Percentiles rank a stretch among this genome's conserved stretches.
phyloP scores from a whole-genome alignment of 2,797 vertebrate genomes.

The Schizopygopsis pylzovi region DNA sequence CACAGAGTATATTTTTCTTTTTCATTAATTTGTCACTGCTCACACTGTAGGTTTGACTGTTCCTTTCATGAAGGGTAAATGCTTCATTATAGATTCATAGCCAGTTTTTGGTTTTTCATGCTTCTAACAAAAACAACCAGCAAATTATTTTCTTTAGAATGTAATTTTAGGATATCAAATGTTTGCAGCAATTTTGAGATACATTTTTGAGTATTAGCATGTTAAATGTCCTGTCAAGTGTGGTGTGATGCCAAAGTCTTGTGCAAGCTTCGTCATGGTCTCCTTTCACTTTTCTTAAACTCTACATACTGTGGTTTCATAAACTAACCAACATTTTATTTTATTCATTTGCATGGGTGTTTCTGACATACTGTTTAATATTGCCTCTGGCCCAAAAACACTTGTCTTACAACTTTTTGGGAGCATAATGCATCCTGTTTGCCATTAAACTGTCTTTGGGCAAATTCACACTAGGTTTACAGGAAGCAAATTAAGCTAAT shows the following conservation, averaged over 20 bases:
- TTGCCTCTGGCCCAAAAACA: constrained; percentile 8
- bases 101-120: background rate
- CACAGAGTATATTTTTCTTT: background rate
- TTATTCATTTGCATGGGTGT: constrained; percentile 25
- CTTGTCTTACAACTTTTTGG: constrained; percentile 3
- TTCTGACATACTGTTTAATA: constrained; percentile 15
- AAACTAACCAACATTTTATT: background rate
- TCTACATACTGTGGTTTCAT: background rate
- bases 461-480: background rate
- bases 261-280: constrained; percentile 24
- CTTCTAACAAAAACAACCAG: background rate
- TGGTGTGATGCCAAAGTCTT: constrained; percentile 38
- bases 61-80: background rate
- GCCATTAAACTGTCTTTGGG: background rate
- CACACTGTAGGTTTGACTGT: background rate
- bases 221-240: constrained; percentile 27
- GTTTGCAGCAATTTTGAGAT: constrained; percentile 14
- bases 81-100: background rate
- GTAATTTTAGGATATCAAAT: background rate
- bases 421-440: constrained; percentile 14
- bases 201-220: constrained; percentile 31
- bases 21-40: background rate
- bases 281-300: background rate
- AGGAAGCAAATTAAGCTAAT: constrained; percentile 13
- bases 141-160: background rate